These are phyloP conservation scores for Notoglanidium macrostoma DNA, from an alignment of 2,797 vertebrate species.

Conservation along the genomic window DNA sequence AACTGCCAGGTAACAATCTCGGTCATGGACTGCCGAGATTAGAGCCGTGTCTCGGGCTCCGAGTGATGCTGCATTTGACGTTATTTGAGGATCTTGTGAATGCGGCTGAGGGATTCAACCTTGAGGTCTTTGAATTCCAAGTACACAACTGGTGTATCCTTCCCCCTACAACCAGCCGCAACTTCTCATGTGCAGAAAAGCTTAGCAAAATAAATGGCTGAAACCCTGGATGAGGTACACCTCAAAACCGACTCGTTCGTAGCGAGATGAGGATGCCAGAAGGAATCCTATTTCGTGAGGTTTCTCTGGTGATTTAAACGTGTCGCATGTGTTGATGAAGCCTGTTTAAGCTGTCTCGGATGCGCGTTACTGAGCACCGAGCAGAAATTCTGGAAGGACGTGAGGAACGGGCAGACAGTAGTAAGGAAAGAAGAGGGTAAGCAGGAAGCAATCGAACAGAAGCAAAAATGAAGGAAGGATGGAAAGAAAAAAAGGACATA, in stretches of 20 bases:
- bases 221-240: background rate
- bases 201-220: background rate
- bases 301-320: conserved; percentile 1
- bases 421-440: background rate
- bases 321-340: background rate
- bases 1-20: background rate
- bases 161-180: background rate
- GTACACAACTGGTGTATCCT: background rate
- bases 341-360: background rate
- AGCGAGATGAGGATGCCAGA: background rate
- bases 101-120: background rate
- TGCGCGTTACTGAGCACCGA: too few relatives aligned
- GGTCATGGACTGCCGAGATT: too few relatives aligned
- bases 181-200: background rate
- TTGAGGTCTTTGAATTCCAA: background rate
- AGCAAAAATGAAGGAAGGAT: background rate
- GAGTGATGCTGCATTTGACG: background rate
- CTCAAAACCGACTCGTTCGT: background rate
- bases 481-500: background rate
- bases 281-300: background rate
- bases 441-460: background rate
- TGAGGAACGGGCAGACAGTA: background rate
- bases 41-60: background rate
- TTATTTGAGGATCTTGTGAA: background rate
- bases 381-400: background rate